Conservation (phyloP, 2,797 vertebrate genomes). For the Siniperca scherzeri region DNA sequence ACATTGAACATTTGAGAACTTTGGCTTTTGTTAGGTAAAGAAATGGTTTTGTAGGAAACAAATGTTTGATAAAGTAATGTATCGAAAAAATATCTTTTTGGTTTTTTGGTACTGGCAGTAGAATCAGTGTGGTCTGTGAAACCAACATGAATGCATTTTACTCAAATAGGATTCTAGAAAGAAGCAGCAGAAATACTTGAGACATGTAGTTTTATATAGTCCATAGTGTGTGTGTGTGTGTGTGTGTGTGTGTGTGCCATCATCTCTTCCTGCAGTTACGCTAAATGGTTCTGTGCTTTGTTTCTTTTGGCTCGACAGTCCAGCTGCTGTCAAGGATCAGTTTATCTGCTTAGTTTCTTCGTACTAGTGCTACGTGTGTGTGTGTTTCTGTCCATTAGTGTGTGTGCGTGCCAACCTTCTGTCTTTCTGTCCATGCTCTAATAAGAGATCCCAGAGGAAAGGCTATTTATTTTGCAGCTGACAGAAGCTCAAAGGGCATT, state of each 20-base stretch:
- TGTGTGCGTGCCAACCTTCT: neutral
- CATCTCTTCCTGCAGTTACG: neutral
- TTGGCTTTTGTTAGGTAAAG: no score
- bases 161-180: neutral
- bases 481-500: conserved; percentile 24
- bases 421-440: neutral
- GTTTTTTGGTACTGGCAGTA: neutral
- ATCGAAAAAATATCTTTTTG: neutral
- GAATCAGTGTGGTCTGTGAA: neutral
- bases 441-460: conserved; percentile 20
- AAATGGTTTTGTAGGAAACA: no score
- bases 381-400: neutral
- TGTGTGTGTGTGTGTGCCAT: neutral
- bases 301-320: neutral
- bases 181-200: neutral
- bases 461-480: conserved; percentile 6
- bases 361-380: neutral
- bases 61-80: neutral
- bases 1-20: no score
- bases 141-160: neutral
- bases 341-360: neutral
- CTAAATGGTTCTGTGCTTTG: neutral
- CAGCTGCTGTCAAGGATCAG: neutral
- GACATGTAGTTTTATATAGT: neutral
- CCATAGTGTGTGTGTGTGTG: no score